A percentile compares a stretch with the other conserved stretches of the same genome.
Conservation (phyloP, 2,113 vertebrate genomes). For the Delphinapterus leucas region DNA sequence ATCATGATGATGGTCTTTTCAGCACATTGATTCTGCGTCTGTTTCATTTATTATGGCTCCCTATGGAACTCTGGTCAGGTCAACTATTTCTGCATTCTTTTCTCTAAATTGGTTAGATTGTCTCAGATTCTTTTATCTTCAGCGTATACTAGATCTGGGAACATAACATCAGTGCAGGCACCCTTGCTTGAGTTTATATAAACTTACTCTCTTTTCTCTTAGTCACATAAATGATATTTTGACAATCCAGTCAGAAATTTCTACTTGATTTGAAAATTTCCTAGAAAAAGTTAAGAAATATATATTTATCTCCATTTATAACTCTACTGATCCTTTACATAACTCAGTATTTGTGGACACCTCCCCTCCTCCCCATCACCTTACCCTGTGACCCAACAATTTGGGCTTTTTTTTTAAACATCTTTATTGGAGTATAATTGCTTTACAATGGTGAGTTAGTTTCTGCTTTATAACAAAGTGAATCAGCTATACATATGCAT, state of each 20-base stretch:
- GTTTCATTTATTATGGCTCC: not conserved
- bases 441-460: no score
- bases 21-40: not conserved
- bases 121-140: slow-evolving; percentile 24
- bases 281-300: not conserved
- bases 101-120: not conserved
- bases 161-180: not conserved
- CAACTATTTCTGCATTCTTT: not conserved
- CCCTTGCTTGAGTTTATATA: not conserved
- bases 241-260: not conserved
- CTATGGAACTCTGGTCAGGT: not conserved
- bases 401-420: not conserved
- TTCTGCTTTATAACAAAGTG: no score
- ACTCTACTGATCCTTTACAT: not conserved
- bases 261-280: not conserved
- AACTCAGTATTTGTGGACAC: not conserved
- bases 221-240: not conserved
- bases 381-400: not conserved
- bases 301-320: not conserved
- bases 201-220: slow-evolving; percentile 4
- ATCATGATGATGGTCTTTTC: not conserved
- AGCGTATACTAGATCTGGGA: not conserved
- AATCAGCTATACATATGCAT: no score
- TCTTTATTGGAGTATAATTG: no score
- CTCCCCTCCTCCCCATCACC: fast-evolving